These are phyloP conservation scores for Leptobrachium leishanense DNA, from an alignment of 2,113 vertebrate species.

Conservation along the genomic window DNA sequence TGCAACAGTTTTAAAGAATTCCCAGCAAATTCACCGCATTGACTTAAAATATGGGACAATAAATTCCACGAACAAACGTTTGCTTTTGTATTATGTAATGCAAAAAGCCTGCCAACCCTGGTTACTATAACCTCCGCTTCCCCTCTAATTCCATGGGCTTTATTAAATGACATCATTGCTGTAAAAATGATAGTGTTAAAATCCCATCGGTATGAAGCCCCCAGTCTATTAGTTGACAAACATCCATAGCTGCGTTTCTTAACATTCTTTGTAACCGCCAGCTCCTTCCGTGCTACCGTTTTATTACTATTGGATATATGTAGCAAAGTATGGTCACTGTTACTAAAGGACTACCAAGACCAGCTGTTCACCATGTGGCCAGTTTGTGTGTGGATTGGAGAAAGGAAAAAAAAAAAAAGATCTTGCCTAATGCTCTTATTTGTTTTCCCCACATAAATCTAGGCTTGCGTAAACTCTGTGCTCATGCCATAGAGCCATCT, in stretches of 20 bases:
- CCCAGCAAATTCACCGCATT: not conserved
- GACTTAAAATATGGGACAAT: not conserved
- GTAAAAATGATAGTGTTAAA: not conserved
- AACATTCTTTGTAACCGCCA: slow-evolving; percentile 7
- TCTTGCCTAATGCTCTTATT: slow-evolving; percentile 56
- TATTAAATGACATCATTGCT: not conserved
- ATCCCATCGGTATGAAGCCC: not conserved
- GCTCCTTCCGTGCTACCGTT: slow-evolving; percentile 37
- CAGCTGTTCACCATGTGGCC: slow-evolving; percentile 54
- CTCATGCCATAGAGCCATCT: slow-evolving; percentile 50
- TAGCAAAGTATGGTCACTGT: slow-evolving; percentile 39
- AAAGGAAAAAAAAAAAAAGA: not conserved
- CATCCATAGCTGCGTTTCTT: not conserved
- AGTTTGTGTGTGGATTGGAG: slow-evolving; percentile 49
- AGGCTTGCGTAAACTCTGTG: slow-evolving; percentile 52
- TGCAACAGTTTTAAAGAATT: no score
- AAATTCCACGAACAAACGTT: not conserved
- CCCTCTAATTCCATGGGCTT: not conserved
- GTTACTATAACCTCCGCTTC: not conserved
- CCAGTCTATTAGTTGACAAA: no score
- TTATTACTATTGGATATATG: slow-evolving; percentile 34
- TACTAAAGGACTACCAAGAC: slow-evolving; percentile 55
- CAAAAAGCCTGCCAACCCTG: no score
- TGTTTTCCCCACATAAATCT: slow-evolving; percentile 62
- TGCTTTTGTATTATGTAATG: not conserved